phyloP scores from a whole-genome alignment of 2,888 invertebrate species.

The Mystacides longicornis region DNA sequence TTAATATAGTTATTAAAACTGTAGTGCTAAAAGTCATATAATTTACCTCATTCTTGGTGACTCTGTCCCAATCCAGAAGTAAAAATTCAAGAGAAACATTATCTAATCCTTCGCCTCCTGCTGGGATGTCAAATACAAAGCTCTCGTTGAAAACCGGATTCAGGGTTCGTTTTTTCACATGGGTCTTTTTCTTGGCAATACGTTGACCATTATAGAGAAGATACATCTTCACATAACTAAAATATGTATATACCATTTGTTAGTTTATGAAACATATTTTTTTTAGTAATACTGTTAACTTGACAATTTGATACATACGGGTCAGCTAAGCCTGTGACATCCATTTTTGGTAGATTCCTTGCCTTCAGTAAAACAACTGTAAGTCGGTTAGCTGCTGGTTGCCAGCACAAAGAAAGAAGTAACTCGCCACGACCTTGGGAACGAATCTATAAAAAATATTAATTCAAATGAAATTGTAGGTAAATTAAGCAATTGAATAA shows the following conservation, averaged over 20 bases:
- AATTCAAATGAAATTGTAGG: too few species aligned
- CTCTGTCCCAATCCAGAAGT: slow-evolving; percentile 93
- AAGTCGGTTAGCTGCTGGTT: slow-evolving; percentile 90
- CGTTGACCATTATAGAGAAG: slow-evolving; percentile 94
- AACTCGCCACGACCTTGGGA: slow-evolving; percentile 92
- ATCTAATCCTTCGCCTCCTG: slow-evolving; percentile 67
- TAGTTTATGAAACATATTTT: neutral
- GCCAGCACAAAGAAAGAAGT: slow-evolving; percentile 94
- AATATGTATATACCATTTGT: slow-evolving; percentile 5
- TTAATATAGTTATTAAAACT: too few species aligned
- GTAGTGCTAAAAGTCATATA: too few species aligned
- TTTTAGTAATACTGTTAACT: neutral
- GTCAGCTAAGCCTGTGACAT: slow-evolving; percentile 94
- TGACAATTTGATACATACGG: slow-evolving; percentile 78
- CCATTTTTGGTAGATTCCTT: slow-evolving; percentile 95
- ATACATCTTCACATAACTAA: slow-evolving; percentile 85
- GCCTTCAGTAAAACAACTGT: slow-evolving; percentile 97
- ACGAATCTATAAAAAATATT: slow-evolving; percentile 62
- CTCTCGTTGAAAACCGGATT: slow-evolving; percentile 99
- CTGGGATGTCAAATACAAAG: slow-evolving; percentile 94
- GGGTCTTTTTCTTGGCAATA: slow-evolving; percentile 98
- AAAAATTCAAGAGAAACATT: slow-evolving; percentile 82
- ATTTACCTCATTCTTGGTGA: slow-evolving; percentile 98
- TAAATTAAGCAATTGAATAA: too few species aligned
- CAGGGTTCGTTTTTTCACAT: slow-evolving; percentile 94